Evolutionary conservation across 2,113 vertebrate species (phyloP).

Genomic region (Atlantisia rogersi): DNA sequence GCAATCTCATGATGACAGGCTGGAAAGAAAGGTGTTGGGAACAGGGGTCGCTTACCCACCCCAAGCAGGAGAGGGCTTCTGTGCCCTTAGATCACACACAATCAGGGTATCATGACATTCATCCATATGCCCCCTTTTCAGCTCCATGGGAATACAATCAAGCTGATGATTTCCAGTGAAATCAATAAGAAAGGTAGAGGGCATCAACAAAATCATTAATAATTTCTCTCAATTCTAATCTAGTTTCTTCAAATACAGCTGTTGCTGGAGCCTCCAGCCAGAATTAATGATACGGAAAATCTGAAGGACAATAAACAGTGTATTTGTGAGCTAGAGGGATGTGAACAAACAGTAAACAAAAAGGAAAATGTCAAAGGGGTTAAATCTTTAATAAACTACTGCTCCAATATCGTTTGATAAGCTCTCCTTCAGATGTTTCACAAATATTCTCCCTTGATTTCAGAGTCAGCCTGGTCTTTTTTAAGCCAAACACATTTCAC

Average conservation of each 20-base stretch:
- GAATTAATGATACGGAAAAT: constrained; percentile 42
- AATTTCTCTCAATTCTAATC: constrained; percentile 27
- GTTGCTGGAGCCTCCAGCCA: constrained; percentile 16
- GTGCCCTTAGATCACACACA: not conserved
- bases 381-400: constrained; percentile 38
- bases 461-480: not conserved
- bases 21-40: not conserved
- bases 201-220: constrained; percentile 52
- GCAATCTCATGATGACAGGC: not conserved
- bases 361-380: constrained; percentile 46
- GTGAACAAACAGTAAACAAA: constrained; percentile 40
- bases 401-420: not conserved
- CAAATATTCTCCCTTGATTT: not conserved
- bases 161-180: not conserved
- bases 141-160: not conserved
- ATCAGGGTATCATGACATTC: not conserved
- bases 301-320: constrained; percentile 29
- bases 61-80: not conserved
- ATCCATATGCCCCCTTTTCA: not conserved
- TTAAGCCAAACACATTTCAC: constrained; percentile 1
- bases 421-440: not conserved
- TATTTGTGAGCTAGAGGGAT: constrained; percentile 9
- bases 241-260: constrained; percentile 14
- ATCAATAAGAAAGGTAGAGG: constrained; percentile 30
- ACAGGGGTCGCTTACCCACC: not conserved